These are phyloP conservation scores for Mythimna impura DNA, from an alignment of 2,888 invertebrate species.

Conservation along the genomic window DNA sequence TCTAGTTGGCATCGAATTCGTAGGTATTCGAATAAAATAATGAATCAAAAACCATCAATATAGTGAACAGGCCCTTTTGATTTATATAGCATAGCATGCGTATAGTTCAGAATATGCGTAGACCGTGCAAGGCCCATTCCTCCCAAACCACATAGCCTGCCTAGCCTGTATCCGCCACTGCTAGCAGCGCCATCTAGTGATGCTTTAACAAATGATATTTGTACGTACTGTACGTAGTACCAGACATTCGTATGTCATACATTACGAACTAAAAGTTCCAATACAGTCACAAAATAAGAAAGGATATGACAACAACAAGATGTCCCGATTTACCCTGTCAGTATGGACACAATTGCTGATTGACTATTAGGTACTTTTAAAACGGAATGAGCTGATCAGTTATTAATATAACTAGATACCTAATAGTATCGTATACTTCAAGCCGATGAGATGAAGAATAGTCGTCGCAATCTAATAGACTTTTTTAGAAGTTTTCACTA, in stretches of 20 bases:
- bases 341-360: background rate
- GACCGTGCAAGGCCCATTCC: constrained; percentile 28
- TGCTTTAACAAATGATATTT: constrained; percentile 14
- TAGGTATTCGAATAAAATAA: background rate
- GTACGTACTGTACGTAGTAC: constrained; percentile 1
- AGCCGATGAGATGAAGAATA: background rate
- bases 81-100: constrained; percentile 30
- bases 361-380: background rate
- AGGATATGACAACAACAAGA: constrained; percentile 6
- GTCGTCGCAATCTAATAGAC: background rate
- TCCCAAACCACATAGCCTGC: constrained; percentile 32
- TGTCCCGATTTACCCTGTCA: background rate
- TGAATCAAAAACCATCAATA: background rate
- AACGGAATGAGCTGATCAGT: background rate
- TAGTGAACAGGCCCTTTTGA: background rate
- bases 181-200: constrained; percentile 18
- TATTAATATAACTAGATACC: background rate
- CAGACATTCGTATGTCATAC: constrained; percentile 26
- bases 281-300: constrained; percentile 49
- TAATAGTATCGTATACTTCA: background rate
- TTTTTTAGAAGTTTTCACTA: background rate
- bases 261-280: constrained; percentile 32
- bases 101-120: constrained; percentile 24
- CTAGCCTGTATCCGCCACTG: constrained; percentile 44
- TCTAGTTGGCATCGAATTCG: constrained; percentile 22